phyloP scores from a whole-genome alignment of 2,113 vertebrate genomes.

The Cnemophilus loriae region DNA sequence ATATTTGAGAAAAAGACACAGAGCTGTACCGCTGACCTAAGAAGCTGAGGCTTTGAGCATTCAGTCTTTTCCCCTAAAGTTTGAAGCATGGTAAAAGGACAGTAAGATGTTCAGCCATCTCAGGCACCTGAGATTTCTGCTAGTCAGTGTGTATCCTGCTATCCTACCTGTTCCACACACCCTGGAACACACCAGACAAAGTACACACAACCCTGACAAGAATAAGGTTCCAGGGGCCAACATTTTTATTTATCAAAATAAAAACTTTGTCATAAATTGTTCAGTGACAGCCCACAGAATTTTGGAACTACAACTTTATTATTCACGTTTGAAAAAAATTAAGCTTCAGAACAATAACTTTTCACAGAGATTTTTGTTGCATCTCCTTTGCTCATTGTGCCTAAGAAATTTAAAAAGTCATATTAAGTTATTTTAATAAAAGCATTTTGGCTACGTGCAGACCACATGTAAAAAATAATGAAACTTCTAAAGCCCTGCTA shows the following conservation, averaged over 20 bases:
- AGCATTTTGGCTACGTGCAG: not conserved
- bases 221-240: not conserved
- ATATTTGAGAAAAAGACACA: not conserved
- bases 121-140: not conserved
- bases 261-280: not conserved
- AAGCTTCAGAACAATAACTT: not conserved
- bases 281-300: not conserved
- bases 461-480: not conserved
- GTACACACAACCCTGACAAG: not conserved
- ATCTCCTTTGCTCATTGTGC: not conserved
- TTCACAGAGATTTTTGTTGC: not conserved
- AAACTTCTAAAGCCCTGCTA: not conserved
- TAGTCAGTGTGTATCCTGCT: not conserved
- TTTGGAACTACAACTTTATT: not conserved
- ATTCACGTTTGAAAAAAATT: not conserved
- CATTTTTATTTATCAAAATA: not conserved
- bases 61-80: not conserved
- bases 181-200: not conserved
- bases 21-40: not conserved
- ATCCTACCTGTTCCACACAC: not conserved
- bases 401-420: not conserved
- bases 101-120: not conserved
- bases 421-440: not conserved
- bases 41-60: not conserved
- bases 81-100: not conserved